Conservation (phyloP, 2,888 invertebrate genomes). For the Chymomyza fuscimana region DNA sequence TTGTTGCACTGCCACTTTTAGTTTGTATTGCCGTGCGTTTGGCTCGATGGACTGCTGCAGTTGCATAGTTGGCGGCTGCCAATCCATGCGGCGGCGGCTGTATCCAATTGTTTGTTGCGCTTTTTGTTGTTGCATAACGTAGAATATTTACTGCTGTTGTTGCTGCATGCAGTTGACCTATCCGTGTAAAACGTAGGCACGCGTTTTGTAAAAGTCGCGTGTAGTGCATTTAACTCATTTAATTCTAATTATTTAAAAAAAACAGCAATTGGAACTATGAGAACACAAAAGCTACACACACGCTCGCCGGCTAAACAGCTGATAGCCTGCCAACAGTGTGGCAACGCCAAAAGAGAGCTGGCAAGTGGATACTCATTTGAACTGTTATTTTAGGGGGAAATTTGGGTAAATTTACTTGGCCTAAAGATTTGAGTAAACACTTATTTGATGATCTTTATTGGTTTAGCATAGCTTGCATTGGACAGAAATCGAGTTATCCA, state of each 20-base stretch:
- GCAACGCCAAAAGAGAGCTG: not conserved
- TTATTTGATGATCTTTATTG: too few relatives aligned
- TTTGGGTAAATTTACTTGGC: too few relatives aligned
- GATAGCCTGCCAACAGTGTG: not conserved
- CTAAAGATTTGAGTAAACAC: too few relatives aligned
- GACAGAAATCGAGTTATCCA: too few relatives aligned
- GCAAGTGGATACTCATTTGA: not conserved
- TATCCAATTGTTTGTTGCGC: not conserved
- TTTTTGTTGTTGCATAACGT: slow-evolving; percentile 25
- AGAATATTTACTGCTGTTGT: not conserved
- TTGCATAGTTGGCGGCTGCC: not conserved
- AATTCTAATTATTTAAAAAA: slow-evolving; percentile 6
- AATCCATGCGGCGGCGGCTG: not conserved
- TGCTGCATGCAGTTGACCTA: slow-evolving; percentile 5
- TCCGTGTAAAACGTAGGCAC: slow-evolving; percentile 25
- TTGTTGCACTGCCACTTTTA: slow-evolving; percentile 22
- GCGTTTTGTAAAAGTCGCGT: slow-evolving; percentile 39
- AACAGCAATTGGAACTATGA: not conserved
- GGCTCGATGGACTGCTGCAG: not conserved
- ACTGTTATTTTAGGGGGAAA: too few relatives aligned
- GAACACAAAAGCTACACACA: slow-evolving; percentile 18
- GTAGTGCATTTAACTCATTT: slow-evolving; percentile 34
- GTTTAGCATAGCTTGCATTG: too few relatives aligned
- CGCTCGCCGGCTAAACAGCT: slow-evolving; percentile 42
- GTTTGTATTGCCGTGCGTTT: not conserved